phyloP scores from a whole-genome alignment of 2,888 invertebrate species.

The Drosophila falleni region DNA sequence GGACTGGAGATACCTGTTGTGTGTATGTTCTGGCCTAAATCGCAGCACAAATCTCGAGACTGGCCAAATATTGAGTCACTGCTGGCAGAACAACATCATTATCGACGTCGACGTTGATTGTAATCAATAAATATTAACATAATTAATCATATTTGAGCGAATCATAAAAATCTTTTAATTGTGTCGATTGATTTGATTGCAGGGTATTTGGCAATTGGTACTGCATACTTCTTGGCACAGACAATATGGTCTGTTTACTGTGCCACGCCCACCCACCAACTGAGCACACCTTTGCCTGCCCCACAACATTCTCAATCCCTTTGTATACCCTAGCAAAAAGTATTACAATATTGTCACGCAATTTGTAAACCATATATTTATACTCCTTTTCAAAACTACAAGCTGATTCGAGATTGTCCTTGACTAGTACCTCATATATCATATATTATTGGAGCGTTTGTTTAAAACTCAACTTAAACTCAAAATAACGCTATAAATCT shows the following conservation, averaged over 20 bases:
- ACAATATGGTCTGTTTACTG: background rate
- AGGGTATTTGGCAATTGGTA: background rate
- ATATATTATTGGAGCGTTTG: no score
- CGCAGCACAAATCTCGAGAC: background rate
- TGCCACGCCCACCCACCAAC: conserved; percentile 1
- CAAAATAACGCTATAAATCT: no score
- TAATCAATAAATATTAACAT: no score
- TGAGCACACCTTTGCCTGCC: conserved; percentile 4
- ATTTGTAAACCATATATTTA: no score
- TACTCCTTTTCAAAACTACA: no score
- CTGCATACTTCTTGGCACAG: background rate
- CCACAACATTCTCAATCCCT: background rate
- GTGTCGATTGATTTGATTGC: background rate
- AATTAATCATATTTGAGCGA: no score
- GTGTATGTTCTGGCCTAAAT: background rate
- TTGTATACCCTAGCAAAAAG: background rate
- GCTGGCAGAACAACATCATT: background rate
- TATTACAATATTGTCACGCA: background rate
- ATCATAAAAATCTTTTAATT: no score
- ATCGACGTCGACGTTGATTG: background rate
- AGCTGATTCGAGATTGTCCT: no score
- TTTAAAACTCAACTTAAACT: no score
- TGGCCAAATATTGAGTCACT: background rate
- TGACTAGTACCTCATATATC: no score
- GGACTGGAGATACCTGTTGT: background rate